Conservation (phyloP, 1,140 invertebrate genomes). For the Cecropterus lyciades region DNA sequence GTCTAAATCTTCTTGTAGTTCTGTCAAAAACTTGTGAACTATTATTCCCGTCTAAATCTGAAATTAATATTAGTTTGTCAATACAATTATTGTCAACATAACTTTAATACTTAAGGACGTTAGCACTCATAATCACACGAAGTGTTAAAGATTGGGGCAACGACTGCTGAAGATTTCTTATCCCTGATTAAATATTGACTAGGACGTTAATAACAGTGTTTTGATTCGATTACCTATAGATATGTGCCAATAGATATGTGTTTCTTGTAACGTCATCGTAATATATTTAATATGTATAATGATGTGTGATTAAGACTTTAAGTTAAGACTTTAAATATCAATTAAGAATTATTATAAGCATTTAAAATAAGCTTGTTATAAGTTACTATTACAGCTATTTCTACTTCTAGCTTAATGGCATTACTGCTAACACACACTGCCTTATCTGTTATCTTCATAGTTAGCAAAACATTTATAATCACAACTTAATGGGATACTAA, state of each 20-base stretch:
- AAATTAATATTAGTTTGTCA: slow-evolving; percentile 34
- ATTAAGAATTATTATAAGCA: too few relatives aligned
- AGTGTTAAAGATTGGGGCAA: slow-evolving; percentile 13
- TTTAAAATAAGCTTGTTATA: too few relatives aligned
- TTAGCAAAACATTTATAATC: too few relatives aligned
- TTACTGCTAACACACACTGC: too few relatives aligned
- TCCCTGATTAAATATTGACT: neutral
- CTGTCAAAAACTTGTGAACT: slow-evolving; percentile 34
- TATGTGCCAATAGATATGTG: neutral
- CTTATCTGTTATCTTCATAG: too few relatives aligned
- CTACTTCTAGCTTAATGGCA: neutral
- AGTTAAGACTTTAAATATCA: too few relatives aligned
- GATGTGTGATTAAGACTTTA: too few relatives aligned
- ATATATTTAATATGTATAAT: too few relatives aligned
- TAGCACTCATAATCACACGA: neutral
- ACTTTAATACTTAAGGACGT: slow-evolving; percentile 5
- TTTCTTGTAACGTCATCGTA: neutral
- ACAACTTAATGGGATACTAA: too few relatives aligned
- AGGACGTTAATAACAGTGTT: neutral
- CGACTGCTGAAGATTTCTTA: slow-evolving; percentile 15
- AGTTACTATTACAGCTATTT: too few relatives aligned
- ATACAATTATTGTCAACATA: slow-evolving; percentile 1
- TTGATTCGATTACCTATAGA: neutral
- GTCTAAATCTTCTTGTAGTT: slow-evolving; percentile 9
- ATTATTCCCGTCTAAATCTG: slow-evolving; percentile 59